Evolutionary conservation across 2,888 invertebrate species (phyloP), one percentile per base, ranked within the genome.

Genomic region (Apodemia zela): DNA sequence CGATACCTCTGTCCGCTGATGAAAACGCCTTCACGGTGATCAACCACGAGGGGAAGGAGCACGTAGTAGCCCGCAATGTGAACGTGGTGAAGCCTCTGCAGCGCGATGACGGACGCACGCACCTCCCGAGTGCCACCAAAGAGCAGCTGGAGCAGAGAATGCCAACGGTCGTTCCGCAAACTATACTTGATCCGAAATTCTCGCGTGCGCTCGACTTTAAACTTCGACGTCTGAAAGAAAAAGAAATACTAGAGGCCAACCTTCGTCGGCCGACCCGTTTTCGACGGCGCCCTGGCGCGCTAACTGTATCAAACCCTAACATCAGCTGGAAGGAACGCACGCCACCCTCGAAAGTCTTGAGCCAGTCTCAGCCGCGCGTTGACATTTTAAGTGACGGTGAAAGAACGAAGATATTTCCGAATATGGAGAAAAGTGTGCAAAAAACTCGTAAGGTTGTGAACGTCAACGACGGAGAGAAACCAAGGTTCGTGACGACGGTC

Each of bases 401-500:
- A n/a, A 70, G 72, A 8, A 64, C 71, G 13, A 79, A 77, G 61
- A 62, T 73, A 42, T 75, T 75, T 0, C 73, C 78, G 0, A 79
- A 73, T 21, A 73, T 76, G 71, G 79, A 76, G 33, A 78, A 78
- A 60, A 57, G 54, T 57, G 54, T 57, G n/a, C 54, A 57, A 49
- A 61, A 35, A 47, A n/a, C 45, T 21, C 45, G 47, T n/a, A 63
- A 59, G 33, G 75, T 72, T 61, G 69, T 68, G 65, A 47, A 17
- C 8, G 62, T 68, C 18, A 73, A 68, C 51, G 83, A 83, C 11
- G 75, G 69, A 2, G 85, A 83, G 33, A 81, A 81, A 66, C 94
- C 94, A 65, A 93, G 96, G 11, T 97, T 97, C 77, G 94, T 97
- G 69, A 96, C 96, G 11, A 96, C 96, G 0, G 97, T 97, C 57